Evolutionary conservation across 2,888 invertebrate species (phyloP).

Genomic region (Hecatera dysodea): DNA sequence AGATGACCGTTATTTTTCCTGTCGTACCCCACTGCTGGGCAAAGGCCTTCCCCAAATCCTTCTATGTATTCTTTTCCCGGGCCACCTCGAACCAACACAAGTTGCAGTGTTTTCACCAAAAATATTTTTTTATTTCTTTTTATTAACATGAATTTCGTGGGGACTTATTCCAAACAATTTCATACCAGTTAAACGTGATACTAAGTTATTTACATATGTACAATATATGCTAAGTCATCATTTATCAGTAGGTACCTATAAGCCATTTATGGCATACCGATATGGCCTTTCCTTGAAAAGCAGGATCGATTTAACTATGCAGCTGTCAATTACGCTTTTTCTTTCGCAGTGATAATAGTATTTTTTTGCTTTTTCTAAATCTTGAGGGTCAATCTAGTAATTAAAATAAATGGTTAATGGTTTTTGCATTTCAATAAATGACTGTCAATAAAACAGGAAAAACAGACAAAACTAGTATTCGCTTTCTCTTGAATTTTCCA

Average conservation of each 20-base stretch:
- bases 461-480: not conserved
- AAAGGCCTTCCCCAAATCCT: no score
- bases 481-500: not conserved
- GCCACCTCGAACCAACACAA: no score
- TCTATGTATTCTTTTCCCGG: no score
- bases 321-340: slow-evolving; percentile 17
- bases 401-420: slow-evolving; percentile 9
- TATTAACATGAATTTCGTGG: no score
- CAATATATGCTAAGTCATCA: slow-evolving; percentile 21
- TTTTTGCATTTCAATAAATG: not conserved
- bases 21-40: no score
- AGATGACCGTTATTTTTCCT: no score
- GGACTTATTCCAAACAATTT: slow-evolving; percentile 3
- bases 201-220: not conserved
- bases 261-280: slow-evolving; percentile 21
- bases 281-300: slow-evolving; percentile 40
- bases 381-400: slow-evolving; percentile 3
- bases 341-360: not conserved
- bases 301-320: slow-evolving; percentile 40
- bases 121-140: no score
- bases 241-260: slow-evolving; percentile 24
- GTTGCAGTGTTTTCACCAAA: no score
- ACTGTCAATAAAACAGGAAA: not conserved
- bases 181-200: not conserved
- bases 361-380: slow-evolving; percentile 6